phyloP scores from a whole-genome alignment of 2,113 vertebrate species.

The Hippopotamus amphibius region DNA sequence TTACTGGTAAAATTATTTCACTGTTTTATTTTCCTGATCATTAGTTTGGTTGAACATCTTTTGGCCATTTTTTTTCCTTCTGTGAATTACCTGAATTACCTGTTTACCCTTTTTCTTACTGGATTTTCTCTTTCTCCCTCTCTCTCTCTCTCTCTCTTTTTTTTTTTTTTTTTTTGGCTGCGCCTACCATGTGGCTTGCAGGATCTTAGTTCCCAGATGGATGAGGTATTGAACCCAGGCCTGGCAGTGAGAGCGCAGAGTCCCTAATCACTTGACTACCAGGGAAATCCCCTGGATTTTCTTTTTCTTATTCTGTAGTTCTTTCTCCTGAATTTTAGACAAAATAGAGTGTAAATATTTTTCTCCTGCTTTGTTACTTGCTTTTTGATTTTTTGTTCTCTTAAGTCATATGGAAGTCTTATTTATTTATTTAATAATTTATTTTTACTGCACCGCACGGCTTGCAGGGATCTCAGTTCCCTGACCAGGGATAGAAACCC shows the following conservation, averaged over 20 bases:
- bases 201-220: no score
- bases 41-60: not conserved
- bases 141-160: no score
- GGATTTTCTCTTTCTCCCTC: not conserved
- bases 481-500: no score
- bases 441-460: no score
- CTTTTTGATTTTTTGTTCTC: not conserved
- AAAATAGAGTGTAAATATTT: not conserved
- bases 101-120: not conserved
- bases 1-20: not conserved
- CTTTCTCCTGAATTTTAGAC: not conserved
- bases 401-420: not conserved
- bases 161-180: no score
- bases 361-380: not conserved
- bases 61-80: not conserved
- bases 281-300: no score
- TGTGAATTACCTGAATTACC: not conserved
- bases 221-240: no score
- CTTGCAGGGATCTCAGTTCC: no score
- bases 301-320: not conserved
- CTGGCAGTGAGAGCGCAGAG: no score
- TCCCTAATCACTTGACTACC: no score
- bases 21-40: not conserved
- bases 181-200: no score
- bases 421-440: no score